Evolutionary conservation across 1,140 invertebrate genomes (phyloP).

Genomic region (Drosophila leontia): DNA sequence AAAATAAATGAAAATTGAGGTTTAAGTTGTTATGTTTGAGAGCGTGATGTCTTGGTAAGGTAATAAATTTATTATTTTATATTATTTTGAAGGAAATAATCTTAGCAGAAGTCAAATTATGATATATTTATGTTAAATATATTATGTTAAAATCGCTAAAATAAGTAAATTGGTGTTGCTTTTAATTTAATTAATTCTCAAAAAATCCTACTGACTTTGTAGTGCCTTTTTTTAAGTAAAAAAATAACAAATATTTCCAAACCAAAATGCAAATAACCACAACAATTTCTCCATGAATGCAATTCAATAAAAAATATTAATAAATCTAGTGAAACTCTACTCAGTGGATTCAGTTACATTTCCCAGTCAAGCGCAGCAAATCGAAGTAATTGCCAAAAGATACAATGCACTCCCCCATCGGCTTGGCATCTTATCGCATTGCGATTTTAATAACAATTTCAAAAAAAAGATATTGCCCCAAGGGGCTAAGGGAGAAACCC

Average conservation of each 20-base stretch:
- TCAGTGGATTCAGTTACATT: conserved; percentile 8
- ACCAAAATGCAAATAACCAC: background rate
- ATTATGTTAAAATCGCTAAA: too few species aligned
- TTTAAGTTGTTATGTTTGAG: background rate
- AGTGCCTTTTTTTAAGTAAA: background rate
- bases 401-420: background rate
- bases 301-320: conserved; percentile 2
- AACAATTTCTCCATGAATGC: background rate
- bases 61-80: background rate
- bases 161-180: too few species aligned
- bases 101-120: background rate
- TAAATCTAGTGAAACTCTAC: conserved; percentile 12
- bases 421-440: conserved; percentile 52
- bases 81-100: background rate
- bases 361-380: conserved; percentile 51
- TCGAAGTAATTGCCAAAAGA: conserved; percentile 61
- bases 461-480: conserved; percentile 65
- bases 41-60: background rate
- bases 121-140: too few species aligned
- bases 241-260: background rate
- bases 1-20: conserved; percentile 18
- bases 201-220: background rate
- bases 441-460: conserved; percentile 79
- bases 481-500: conserved; percentile 38
- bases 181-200: background rate